phyloP scores from a whole-genome alignment of 2,797 vertebrate genomes.

The Alfaro cultratus region DNA sequence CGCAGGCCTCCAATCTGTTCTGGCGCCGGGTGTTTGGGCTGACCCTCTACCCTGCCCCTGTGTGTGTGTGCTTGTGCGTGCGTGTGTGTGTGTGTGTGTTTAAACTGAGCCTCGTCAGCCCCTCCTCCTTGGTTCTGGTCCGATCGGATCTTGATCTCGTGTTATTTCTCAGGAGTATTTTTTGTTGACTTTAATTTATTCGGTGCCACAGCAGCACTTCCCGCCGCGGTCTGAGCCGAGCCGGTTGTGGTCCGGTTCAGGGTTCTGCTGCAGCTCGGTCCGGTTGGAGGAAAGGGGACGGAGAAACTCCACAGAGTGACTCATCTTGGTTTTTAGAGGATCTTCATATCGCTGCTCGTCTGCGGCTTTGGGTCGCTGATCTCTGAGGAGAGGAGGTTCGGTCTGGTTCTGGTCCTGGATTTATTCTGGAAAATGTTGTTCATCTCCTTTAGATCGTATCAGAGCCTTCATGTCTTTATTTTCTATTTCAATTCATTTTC shows the following conservation, averaged over 20 bases:
- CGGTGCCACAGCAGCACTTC: constrained; percentile 13
- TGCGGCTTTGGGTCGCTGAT: neutral
- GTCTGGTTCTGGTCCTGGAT: neutral
- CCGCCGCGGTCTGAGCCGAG: neutral
- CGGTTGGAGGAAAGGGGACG: neutral
- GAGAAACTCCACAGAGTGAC: neutral
- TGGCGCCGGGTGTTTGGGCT: too few relatives aligned
- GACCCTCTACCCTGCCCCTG: neutral
- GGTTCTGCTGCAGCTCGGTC: neutral
- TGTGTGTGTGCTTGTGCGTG: neutral
- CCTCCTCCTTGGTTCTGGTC: neutral
- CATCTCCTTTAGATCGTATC: neutral
- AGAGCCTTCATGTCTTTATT: neutral
- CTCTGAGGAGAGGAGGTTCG: neutral
- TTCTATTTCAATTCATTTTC: neutral
- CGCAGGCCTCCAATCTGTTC: neutral
- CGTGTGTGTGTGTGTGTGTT: neutral
- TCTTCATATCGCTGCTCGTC: neutral
- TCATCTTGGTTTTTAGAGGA: neutral
- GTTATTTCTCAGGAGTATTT: constrained; percentile 64
- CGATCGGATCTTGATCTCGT: neutral
- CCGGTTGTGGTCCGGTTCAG: neutral
- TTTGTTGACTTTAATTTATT: constrained; percentile 50
- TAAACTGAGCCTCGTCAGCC: constrained; percentile 43
- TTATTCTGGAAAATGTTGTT: neutral